Conservation (phyloP, 2,888 invertebrate species). For the Euproctis similis region DNA sequence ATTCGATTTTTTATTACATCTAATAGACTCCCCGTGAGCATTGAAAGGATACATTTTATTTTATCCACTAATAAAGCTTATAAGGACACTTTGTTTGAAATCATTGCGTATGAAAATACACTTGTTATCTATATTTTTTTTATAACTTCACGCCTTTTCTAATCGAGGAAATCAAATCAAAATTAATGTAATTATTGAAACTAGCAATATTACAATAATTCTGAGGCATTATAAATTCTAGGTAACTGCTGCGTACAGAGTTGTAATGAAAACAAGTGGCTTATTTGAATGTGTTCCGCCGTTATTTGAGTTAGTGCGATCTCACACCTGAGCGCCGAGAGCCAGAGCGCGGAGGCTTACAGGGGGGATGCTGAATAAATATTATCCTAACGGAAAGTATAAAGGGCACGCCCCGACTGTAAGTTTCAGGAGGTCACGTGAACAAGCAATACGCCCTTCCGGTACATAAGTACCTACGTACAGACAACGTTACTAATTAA, state of each 20-base stretch:
- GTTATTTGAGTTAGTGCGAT: conserved; percentile 66
- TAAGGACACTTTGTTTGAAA: conserved; percentile 1
- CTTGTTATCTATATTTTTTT: too few species aligned
- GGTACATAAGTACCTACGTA: too few species aligned
- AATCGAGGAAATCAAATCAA: too few species aligned
- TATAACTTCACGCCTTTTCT: too few species aligned
- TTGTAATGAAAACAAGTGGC: conserved; percentile 55
- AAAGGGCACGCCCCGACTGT: conserved; percentile 61
- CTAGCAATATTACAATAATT: conserved; percentile 17
- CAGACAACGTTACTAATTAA: conserved; percentile 57
- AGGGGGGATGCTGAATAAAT: conserved; percentile 71
- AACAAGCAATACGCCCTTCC: conserved; percentile 53
- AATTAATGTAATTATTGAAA: background rate
- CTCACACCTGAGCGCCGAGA: conserved; percentile 67
- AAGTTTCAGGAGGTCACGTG: conserved; percentile 54
- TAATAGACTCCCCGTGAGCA: conserved; percentile 9
- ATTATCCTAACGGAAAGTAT: conserved; percentile 68
- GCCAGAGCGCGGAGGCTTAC: conserved; percentile 59
- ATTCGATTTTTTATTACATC: conserved; percentile 15
- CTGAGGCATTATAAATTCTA: conserved; percentile 24
- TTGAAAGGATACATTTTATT: conserved; percentile 4
- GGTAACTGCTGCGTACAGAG: conserved; percentile 25
- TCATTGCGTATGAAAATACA: too few species aligned
- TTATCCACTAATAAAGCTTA: conserved; percentile 5
- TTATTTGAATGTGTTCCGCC: conserved; percentile 62